phyloP scores from a whole-genome alignment of 2,797 vertebrate genomes.

The Molossus molossus region DNA sequence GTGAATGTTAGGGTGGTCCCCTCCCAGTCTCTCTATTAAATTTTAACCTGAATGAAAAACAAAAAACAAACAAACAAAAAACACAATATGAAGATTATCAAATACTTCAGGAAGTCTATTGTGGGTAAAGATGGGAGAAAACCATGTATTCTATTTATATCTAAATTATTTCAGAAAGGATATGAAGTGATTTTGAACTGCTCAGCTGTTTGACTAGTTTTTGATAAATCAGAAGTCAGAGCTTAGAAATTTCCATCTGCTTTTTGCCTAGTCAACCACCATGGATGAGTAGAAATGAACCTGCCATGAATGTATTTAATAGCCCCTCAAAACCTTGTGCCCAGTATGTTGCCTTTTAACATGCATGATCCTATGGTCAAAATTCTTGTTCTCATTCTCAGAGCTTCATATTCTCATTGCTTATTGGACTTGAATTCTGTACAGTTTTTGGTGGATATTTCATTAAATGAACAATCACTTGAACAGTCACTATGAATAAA shows the following conservation, averaged over 20 bases:
- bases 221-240: not conserved
- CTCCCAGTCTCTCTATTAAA: not conserved
- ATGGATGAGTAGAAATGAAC: not conserved
- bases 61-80: not conserved
- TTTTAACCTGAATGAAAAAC: not conserved
- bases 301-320: not conserved
- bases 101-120: not conserved
- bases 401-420: not conserved
- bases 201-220: not conserved
- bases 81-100: not conserved
- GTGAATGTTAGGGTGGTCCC: not conserved
- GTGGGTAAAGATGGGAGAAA: slow-evolving; percentile 33
- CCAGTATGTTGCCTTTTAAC: not conserved
- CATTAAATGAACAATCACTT: not conserved
- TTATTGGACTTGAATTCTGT: not conserved
- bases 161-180: not conserved
- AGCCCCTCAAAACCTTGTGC: not conserved
- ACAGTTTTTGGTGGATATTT: not conserved
- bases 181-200: not conserved
- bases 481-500: not conserved
- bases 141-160: not conserved
- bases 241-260: not conserved
- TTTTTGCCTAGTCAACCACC: not conserved
- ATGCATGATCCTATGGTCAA: not conserved
- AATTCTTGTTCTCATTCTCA: not conserved